phyloP scores from a whole-genome alignment of 2,113 vertebrate genomes.

The Leptodactylus fuscus region DNA sequence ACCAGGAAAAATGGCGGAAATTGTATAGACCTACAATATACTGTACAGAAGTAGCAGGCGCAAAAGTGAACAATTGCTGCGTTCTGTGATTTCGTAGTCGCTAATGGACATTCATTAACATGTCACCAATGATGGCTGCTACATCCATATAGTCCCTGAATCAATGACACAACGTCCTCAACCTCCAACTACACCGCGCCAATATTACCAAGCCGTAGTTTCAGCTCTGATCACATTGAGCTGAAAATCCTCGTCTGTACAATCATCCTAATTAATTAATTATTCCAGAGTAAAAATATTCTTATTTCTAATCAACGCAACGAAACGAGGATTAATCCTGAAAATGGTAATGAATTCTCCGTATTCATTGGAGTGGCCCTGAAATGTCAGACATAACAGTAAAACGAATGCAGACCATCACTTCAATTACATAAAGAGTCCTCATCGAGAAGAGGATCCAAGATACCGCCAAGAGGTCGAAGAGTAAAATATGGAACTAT shows the following conservation, averaged over 20 bases:
- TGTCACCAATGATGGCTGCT: too few relatives aligned
- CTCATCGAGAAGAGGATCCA: not conserved
- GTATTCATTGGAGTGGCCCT: not conserved
- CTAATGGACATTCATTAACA: too few relatives aligned
- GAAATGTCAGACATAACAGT: not conserved
- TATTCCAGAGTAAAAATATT: not conserved
- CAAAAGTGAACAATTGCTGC: too few relatives aligned
- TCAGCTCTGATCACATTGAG: not conserved
- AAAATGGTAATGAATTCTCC: not conserved
- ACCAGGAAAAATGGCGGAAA: too few relatives aligned
- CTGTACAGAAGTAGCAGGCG: too few relatives aligned
- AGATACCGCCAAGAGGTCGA: not conserved
- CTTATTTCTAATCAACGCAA: not conserved
- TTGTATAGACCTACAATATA: too few relatives aligned
- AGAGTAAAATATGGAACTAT: not conserved
- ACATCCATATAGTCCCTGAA: too few relatives aligned
- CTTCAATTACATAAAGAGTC: not conserved
- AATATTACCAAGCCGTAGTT: not conserved
- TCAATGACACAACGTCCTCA: not conserved
- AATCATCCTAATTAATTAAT: conserved; percentile 1
- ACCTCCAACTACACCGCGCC: not conserved
- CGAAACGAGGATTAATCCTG: not conserved
- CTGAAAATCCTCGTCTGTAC: not conserved
- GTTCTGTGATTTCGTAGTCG: too few relatives aligned
- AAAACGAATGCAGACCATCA: not conserved